Base-by-base conservation (phyloP, 2,797 vertebrate genomes). In the Spheniscus humboldti region DNA sequence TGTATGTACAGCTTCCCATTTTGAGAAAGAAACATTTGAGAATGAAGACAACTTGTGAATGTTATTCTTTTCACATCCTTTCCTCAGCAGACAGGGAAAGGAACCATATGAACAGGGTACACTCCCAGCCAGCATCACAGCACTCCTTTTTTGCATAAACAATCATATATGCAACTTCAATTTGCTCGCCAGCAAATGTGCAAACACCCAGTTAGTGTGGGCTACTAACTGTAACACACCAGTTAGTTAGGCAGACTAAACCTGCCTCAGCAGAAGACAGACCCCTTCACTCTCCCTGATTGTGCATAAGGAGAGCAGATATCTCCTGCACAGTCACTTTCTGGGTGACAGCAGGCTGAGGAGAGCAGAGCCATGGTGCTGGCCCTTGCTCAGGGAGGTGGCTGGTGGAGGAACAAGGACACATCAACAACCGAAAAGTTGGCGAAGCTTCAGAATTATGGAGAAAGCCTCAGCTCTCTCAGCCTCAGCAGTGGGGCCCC, bases 81-180 rank as follows among this genome's bases (percentile, higher is more conserved):
- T 89, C 41, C 84, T 78, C 60, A 73, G 47, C 18, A 88, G 57
- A 62, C 66, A 75, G 17, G 19, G 78, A 87, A 85, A 93, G n/a
- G 47, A 95, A 41, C 48, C 81, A 55, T 63, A 80, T 66, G 78
- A 74, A 78, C 0, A 1, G 48, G 15, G 45, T 20, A 33, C 30
- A 18, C 37, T 57, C 47, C 56, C 50, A 88, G 59, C 14, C 48
- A 85, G 86, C 45, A 67, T 43, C 0, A 0, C 63, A 56, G 52
- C 68, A 75, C 84, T 95, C 52, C 77, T 92, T 83, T 76, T 97
- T 96, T 96, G 82, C 93, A 94, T 96, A 85, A 96, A 73, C 66
- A 82, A 71, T 66, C 83, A 86, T 75, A 91, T 30, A 88, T 15
- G 74, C 83, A 94, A 81, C 64, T 37, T 39, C 81, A 48, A 37